Evolutionary conservation across 2,888 invertebrate species (phyloP), one percentile per base, ranked within the genome.

Genomic region (Oxytorus armatus): DNA sequence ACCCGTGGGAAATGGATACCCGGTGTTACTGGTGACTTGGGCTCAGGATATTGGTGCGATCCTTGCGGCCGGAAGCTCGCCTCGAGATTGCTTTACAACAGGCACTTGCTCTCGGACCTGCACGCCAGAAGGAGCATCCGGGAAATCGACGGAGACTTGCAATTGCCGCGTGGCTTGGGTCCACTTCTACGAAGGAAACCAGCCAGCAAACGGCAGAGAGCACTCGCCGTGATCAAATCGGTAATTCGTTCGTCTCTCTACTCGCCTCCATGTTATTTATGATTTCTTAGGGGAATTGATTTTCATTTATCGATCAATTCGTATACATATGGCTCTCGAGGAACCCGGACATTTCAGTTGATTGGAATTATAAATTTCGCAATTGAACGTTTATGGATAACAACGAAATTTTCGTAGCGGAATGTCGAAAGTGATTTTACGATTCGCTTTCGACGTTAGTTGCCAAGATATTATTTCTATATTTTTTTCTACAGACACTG

Each of bases 1-100:
- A 96, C 96, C 0, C 95, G 95, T 89, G 96, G 96, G 0, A 97
- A 97, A 93, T 97, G 97, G 97, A 94, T 96, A 65, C 96, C 96
- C 0, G 96, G 96, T 25, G 85, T 93, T 90, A 44, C 86, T 87
- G 55, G 91, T 89, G 85, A 92, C 92, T 84, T 92, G 73, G 90
- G 93, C 0, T 93, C 95, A 1, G 95, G 95, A 85, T 96, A 95
- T 89, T 96, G 96, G 96, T 97, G 97, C 88, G 95, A 95, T 75
- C 95, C 96, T 23, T 97, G 97, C 88, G 96, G 96, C 85, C 93
- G 97, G 69, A 93, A 95, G 69, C 93, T 97, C 7, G 95, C 96
- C 11, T 96, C 96, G 0, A 94, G 95, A 90, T 92, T 94, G 36
- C 95, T 96, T 84, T 97, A 96, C 90, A 95, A 96, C 82, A 94